These are phyloP conservation scores for Harpagus bidentatus DNA, from an alignment of 2,113 vertebrate species.

Conservation along the genomic window DNA sequence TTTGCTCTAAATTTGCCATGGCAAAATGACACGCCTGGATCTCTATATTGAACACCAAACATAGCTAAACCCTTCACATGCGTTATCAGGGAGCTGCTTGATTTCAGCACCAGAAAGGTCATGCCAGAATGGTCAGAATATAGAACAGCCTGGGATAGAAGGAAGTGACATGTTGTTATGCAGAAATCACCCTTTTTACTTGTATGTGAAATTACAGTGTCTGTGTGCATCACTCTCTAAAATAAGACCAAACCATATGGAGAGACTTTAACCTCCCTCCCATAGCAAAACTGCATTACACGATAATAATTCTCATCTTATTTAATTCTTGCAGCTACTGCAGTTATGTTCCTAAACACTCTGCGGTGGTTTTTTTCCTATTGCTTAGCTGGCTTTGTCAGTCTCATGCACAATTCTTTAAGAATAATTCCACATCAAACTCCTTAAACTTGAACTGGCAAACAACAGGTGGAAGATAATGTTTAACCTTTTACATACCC, in stretches of 20 bases:
- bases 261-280: conserved; percentile 1
- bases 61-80: neutral
- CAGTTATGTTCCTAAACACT: neutral
- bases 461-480: neutral
- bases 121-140: conserved; percentile 13
- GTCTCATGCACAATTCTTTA: neutral
- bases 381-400: neutral
- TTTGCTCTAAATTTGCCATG: conserved; percentile 5
- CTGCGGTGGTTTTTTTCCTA: neutral
- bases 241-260: conserved; percentile 31
- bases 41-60: neutral
- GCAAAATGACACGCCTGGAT: neutral
- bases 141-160: neutral
- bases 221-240: conserved; percentile 1
- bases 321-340: neutral
- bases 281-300: neutral
- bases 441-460: neutral
- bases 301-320: neutral
- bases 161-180: conserved; percentile 2
- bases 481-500: neutral
- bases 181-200: conserved; percentile 15
- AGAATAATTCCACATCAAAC: neutral
- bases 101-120: conserved; percentile 44
- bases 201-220: neutral
- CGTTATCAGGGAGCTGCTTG: neutral